A percentile compares a stretch with the other conserved stretches of the same genome.
Evolutionary conservation across 2,888 invertebrate species (phyloP).

Genomic region (Agrenia bidenticulata): DNA sequence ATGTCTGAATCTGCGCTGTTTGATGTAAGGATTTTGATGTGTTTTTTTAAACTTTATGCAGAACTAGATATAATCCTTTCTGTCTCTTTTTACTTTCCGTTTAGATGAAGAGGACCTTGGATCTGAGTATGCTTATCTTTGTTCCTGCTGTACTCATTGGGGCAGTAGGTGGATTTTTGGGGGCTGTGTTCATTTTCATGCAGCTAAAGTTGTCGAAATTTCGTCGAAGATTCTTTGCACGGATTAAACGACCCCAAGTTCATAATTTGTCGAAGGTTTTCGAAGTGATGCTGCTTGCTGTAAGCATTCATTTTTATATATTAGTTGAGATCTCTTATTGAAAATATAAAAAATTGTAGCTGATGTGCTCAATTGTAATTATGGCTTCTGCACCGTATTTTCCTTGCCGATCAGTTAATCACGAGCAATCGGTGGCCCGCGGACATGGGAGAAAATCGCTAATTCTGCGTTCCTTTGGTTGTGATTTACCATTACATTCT

Average conservation of each 20-base stretch:
- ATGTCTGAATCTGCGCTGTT: constrained; percentile 49
- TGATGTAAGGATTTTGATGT: constrained; percentile 34
- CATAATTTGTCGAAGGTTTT: constrained; percentile 55
- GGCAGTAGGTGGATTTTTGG: constrained; percentile 56
- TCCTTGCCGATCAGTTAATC: constrained; percentile 28
- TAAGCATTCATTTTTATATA: constrained; percentile 20
- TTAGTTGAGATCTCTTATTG: no score
- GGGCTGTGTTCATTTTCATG: constrained; percentile 57
- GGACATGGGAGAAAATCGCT: constrained; percentile 40
- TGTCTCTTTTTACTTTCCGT: constrained; percentile 13
- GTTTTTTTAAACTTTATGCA: constrained; percentile 12
- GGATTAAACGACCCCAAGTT: constrained; percentile 52
- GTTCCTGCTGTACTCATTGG: constrained; percentile 57
- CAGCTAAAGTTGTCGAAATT: constrained; percentile 57
- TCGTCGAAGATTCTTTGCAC: constrained; percentile 55
- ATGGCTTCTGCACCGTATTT: constrained; percentile 40
- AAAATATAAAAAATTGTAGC: no score
- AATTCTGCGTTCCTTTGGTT: constrained; percentile 39
- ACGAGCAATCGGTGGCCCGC: constrained; percentile 28
- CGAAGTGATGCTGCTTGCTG: constrained; percentile 55
- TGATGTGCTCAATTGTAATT: constrained; percentile 37
- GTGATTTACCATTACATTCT: constrained; percentile 30
- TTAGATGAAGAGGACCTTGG: constrained; percentile 55
- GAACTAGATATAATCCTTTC: no score
- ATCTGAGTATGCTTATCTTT: constrained; percentile 57